These are phyloP conservation scores for Diadophis punctatus DNA, from an alignment of 2,113 vertebrate species.

Conservation along the genomic window DNA sequence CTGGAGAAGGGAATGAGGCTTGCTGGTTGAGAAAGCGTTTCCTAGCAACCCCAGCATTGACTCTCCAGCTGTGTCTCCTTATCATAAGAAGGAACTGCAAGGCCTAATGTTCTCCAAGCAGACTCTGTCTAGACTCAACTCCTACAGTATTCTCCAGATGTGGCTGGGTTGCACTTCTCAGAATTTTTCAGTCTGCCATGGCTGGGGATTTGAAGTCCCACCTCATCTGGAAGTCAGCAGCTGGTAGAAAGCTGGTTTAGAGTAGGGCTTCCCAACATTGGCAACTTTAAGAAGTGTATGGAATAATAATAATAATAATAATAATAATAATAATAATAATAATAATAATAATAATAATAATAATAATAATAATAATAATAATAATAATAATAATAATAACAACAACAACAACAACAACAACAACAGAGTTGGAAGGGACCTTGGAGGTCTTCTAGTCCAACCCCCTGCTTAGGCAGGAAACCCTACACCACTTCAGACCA, in stretches of 20 bases:
- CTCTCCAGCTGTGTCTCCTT: not conserved
- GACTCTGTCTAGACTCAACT: not conserved
- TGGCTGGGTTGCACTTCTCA: not conserved
- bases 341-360: too few species aligned
- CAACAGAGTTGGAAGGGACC: too few species aligned
- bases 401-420: too few species aligned
- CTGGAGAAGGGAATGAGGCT: constrained; percentile 32
- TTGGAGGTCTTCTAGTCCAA: too few species aligned
- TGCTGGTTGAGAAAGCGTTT: constrained; percentile 12
- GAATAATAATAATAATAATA: too few species aligned
- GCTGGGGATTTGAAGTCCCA: not conserved
- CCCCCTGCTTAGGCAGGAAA: too few species aligned
- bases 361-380: too few species aligned
- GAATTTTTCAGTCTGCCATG: not conserved
- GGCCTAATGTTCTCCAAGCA: not conserved
- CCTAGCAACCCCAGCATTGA: constrained; percentile 37
- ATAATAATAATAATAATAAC: too few species aligned
- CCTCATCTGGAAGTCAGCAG: not conserved
- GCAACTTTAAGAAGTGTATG: not conserved
- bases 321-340: too few species aligned
- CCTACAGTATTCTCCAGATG: not conserved
- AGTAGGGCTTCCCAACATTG: not conserved
- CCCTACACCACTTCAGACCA: too few species aligned
- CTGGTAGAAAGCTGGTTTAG: not conserved
- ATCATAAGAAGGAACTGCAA: not conserved